Conservation (phyloP, 2,888 invertebrate species). For the Leptopilina myrica region DNA sequence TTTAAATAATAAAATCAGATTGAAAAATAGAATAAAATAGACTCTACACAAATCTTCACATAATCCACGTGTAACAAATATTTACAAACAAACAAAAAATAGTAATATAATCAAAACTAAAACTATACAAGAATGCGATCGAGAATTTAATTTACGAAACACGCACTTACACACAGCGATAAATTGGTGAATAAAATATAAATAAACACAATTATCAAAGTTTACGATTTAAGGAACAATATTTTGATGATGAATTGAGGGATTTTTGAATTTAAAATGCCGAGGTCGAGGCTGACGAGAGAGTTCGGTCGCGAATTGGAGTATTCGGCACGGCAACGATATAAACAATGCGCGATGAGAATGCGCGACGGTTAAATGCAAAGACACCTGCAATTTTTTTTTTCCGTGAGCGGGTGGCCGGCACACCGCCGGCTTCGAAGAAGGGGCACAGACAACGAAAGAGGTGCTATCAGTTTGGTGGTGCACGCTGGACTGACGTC, state of each 20-base stretch:
- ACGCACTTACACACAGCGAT: too few relatives aligned
- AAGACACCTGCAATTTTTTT: constrained; percentile 27
- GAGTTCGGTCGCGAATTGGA: constrained; percentile 11
- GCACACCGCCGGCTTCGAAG: constrained; percentile 7
- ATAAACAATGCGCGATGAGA: constrained; percentile 54
- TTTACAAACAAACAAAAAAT: too few relatives aligned
- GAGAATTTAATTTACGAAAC: too few relatives aligned
- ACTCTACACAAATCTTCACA: too few relatives aligned
- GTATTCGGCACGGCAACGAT: constrained; percentile 29
- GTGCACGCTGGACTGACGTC: constrained; percentile 68
- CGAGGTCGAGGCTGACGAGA: background rate
- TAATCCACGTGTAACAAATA: too few relatives aligned
- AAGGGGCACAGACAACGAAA: constrained; percentile 31
- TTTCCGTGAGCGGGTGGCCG: constrained; percentile 39
- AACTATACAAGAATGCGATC: too few relatives aligned
- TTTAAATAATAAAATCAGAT: too few relatives aligned
- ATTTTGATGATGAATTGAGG: background rate
- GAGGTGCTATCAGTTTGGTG: constrained; percentile 63
- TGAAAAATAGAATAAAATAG: too few relatives aligned
- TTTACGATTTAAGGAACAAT: background rate
- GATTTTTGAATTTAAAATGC: background rate
- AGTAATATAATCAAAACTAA: too few relatives aligned
- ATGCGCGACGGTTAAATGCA: constrained; percentile 44
- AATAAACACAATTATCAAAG: background rate
- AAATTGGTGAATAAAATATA: too few relatives aligned